A percentile compares a stretch with the other conserved stretches of the same genome.
phyloP scores from a whole-genome alignment of 2,113 vertebrate genomes.

The Phyllopteryx taeniolatus region DNA sequence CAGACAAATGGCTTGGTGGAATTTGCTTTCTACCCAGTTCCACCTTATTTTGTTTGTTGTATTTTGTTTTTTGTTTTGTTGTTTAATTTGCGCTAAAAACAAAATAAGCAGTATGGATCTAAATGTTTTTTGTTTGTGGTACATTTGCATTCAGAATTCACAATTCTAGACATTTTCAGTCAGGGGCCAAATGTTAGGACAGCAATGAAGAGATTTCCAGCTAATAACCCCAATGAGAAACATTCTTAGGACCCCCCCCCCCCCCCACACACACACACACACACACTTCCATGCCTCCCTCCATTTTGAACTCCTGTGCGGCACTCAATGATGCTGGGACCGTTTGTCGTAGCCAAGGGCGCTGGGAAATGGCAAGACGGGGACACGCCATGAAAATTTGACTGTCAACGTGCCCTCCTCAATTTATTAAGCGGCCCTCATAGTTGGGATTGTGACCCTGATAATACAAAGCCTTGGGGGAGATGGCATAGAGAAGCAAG shows the following conservation, averaged over 20 bases:
- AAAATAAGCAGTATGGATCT: background rate
- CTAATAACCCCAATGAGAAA: conserved; percentile 34
- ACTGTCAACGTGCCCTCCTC: conserved; percentile 80
- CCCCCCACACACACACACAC: background rate
- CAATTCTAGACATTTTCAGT: background rate
- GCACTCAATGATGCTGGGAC: conserved; percentile 63
- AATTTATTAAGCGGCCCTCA: conserved; percentile 86
- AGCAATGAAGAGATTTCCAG: conserved; percentile 31
- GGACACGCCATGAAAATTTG: conserved; percentile 81
- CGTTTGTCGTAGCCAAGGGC: conserved; percentile 73
- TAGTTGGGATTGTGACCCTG: conserved; percentile 85
- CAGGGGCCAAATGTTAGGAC: conserved; percentile 39
- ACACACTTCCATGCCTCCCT: too few relatives aligned
- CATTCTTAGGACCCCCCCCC: conserved; percentile 21
- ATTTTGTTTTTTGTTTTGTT: too few relatives aligned
- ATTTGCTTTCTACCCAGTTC: too few relatives aligned
- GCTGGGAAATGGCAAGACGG: conserved; percentile 66
- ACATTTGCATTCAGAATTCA: background rate
- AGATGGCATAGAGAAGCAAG: conserved; percentile 83
- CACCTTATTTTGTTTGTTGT: too few relatives aligned
- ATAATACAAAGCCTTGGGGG: conserved; percentile 82
- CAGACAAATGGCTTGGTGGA: too few relatives aligned
- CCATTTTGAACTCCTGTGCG: conserved; percentile 58
- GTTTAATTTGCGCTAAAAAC: background rate
- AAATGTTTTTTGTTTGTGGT: background rate